Evolutionary conservation across 1,140 invertebrate species (phyloP), one percentile per base, ranked within the genome.

Genomic region (Varroa destructor): DNA sequence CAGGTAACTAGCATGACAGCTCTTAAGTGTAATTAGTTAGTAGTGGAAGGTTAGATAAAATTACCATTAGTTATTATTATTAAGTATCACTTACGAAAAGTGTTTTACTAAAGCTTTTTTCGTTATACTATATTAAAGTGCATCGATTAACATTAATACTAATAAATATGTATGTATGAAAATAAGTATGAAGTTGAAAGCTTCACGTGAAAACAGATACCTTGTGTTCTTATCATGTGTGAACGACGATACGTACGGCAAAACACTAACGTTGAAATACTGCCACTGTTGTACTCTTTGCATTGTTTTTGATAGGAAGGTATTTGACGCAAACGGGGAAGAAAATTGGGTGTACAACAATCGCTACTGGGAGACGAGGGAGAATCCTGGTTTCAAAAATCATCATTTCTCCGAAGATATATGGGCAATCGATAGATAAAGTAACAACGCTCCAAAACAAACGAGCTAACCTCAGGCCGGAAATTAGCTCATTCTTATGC

Each of bases 271-370:
- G 43, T 1, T 55, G 25, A 25, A 25, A 25, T 25, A 25, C 25
- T 25, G 25, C 25, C 25, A 25, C 25, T 55, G 25, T 55, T 71
- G 1, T 71, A 71, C 4, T 64, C 72, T 73, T 36, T 74, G 73
- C 73, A 72, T 77, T 46, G 46, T 5, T 51, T 5, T 51, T 51
- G 3, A 51, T 51, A 51, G 77, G 73, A 79, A 78, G 76, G 72
- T 74, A 67, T 74, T 74, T 6, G 73, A 71, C 57, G 74, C 73
- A 43, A 78, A 80, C 58, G 81, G 81, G 14, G 83, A 84, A 72
- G 86, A 87, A 74, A 77, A 77, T 3, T 88, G 85, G 83, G 81
- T 84, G 72, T 87, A 84, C 77, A 85, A 81, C 70, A 81, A 83
- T 54, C 84, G 84, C 72, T 84, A 84, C 76, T 84, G 82, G 82